Conservation (phyloP, 2,888 invertebrate species). For the Byasa hedistus region DNA sequence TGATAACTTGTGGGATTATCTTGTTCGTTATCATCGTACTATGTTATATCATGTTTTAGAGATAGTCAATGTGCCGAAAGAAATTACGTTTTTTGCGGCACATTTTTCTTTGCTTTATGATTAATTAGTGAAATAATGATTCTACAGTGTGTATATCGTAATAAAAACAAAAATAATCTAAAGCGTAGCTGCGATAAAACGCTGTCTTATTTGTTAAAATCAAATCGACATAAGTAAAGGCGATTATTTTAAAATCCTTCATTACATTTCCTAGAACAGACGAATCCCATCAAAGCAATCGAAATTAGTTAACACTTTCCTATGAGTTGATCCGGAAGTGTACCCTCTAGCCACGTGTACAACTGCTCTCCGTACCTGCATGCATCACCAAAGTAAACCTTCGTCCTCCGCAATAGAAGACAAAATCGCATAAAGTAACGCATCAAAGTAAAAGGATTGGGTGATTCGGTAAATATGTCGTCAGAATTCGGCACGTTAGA, state of each 20-base stretch:
- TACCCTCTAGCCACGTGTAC: conserved; percentile 41
- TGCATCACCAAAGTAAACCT: conserved; percentile 22
- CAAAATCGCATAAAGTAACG: conserved; percentile 15
- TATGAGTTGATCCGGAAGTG: conserved; percentile 64
- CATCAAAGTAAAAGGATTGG: conserved; percentile 38
- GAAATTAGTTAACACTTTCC: conserved; percentile 63
- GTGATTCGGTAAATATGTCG: conserved; percentile 68
- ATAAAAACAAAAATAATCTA: background rate
- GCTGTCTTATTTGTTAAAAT: background rate
- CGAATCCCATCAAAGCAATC: conserved; percentile 62
- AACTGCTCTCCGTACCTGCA: conserved; percentile 31
- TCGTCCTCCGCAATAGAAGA: conserved; percentile 17
- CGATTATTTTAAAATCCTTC: conserved; percentile 31
- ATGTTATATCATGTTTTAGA: background rate
- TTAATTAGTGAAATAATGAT: too few relatives aligned
- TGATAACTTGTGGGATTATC: background rate
- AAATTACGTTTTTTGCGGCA: too few relatives aligned
- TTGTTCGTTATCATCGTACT: background rate
- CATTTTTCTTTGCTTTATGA: too few relatives aligned
- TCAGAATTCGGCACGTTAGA: conserved; percentile 65
- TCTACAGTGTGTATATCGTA: too few relatives aligned
- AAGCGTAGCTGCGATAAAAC: background rate
- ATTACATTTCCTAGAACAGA: conserved; percentile 48
- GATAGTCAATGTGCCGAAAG: background rate
- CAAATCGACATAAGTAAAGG: conserved; percentile 1